Percentiles rank a stretch among this genome's conserved stretches.
Conservation (phyloP, 2,888 invertebrate genomes). For the Andrena trimmerana region DNA sequence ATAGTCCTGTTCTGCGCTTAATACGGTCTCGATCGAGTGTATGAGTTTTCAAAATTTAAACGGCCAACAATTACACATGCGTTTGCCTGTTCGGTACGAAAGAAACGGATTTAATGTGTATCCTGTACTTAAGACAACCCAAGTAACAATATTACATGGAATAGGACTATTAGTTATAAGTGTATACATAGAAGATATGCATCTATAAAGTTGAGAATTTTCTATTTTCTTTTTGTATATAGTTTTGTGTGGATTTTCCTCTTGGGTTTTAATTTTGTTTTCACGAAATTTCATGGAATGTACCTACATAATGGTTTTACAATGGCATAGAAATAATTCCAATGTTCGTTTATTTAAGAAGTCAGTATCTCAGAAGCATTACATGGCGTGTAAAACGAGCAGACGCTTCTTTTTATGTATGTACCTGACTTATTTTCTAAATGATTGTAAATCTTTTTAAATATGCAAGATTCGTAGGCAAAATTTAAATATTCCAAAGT, state of each 20-base stretch:
- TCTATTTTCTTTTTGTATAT: slow-evolving; percentile 48
- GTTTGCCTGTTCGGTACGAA: slow-evolving; percentile 11
- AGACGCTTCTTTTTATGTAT: slow-evolving; percentile 28
- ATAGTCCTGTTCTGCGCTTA: slow-evolving; percentile 60
- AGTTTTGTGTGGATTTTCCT: slow-evolving; percentile 31
- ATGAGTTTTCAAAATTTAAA: neutral
- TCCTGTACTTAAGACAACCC: slow-evolving; percentile 35
- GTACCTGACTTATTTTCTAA: slow-evolving; percentile 34
- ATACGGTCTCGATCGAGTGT: slow-evolving; percentile 12
- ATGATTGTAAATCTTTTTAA: slow-evolving; percentile 19
- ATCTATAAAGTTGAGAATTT: slow-evolving; percentile 44
- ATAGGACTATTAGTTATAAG: slow-evolving; percentile 56
- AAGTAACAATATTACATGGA: slow-evolving; percentile 32
- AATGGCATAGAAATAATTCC: slow-evolving; percentile 22
- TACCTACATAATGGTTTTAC: slow-evolving; percentile 47
- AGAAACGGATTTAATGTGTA: slow-evolving; percentile 7
- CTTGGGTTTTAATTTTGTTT: slow-evolving; percentile 22
- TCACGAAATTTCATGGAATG: slow-evolving; percentile 27
- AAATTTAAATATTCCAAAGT: slow-evolving; percentile 9
- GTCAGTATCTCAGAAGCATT: slow-evolving; percentile 29
- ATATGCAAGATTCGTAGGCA: slow-evolving; percentile 5
- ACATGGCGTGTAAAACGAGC: slow-evolving; percentile 13
- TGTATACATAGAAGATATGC: slow-evolving; percentile 48
- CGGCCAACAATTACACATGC: neutral
- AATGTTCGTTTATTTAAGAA: slow-evolving; percentile 24